A percentile compares a stretch with the other conserved stretches of the same genome.
These are phyloP conservation scores for Drosophila varians DNA, from an alignment of 1,140 invertebrate species.

Conservation along the genomic window DNA sequence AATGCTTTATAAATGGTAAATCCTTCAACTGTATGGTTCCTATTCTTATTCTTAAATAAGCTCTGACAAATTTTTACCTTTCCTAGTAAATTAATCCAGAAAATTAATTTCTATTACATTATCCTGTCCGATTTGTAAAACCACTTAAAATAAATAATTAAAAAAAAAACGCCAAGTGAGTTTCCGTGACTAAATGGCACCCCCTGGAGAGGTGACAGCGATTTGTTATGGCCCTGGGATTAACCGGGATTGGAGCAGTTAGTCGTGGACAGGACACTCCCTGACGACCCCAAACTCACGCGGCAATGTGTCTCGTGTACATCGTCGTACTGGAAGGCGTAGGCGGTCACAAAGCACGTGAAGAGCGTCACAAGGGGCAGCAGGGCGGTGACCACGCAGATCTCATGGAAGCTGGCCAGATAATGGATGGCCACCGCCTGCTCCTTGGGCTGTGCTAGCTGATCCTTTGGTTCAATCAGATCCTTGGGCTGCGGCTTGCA, in stretches of 20 bases:
- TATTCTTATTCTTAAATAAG: too few species aligned
- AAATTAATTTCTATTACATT: background rate
- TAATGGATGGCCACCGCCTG: slow-evolving; percentile 70
- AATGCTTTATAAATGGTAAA: too few species aligned
- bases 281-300: too few species aligned
- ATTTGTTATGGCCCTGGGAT: slow-evolving; percentile 20
- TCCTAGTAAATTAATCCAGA: background rate
- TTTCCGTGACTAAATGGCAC: slow-evolving; percentile 17
- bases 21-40: too few species aligned
- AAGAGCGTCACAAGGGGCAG: slow-evolving; percentile 92
- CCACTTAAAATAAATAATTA: background rate
- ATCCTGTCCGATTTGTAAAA: background rate
- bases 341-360: slow-evolving; percentile 93
- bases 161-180: slow-evolving; percentile 13
- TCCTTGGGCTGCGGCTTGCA: slow-evolving; percentile 31
- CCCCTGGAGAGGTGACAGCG: slow-evolving; percentile 6
- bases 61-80: background rate
- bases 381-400: slow-evolving; percentile 91
- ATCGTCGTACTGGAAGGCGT: slow-evolving; percentile 94
- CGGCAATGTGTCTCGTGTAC: slow-evolving; percentile 96
- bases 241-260: slow-evolving; percentile 11
- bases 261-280: background rate
- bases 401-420: slow-evolving; percentile 85
- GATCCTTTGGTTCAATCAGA: background rate
- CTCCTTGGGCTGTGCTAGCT: background rate